Evolutionary conservation across 2,888 invertebrate species (phyloP).

Genomic region (Caenorhabditis sp.): DNA sequence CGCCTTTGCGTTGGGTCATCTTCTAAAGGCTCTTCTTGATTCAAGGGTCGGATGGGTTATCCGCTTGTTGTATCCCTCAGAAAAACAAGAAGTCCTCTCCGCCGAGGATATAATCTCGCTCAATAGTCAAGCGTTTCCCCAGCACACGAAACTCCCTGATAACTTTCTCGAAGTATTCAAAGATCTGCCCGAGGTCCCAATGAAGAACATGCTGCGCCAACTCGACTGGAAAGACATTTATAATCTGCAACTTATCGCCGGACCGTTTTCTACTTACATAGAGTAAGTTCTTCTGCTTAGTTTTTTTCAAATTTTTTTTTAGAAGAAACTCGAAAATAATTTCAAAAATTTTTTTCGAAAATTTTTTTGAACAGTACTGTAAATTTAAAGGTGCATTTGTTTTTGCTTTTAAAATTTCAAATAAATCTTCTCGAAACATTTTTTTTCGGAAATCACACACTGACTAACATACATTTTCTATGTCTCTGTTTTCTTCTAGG

Average conservation of each 20-base stretch:
- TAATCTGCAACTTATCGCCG: slow-evolving; percentile 2
- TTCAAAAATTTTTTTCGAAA: too few relatives aligned
- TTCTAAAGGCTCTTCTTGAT: slow-evolving; percentile 1
- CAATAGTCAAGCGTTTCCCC: slow-evolving; percentile 4
- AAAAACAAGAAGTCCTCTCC: not conserved
- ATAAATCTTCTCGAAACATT: too few relatives aligned
- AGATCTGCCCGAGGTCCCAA: not conserved
- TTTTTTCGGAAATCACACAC: too few relatives aligned
- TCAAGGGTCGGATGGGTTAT: not conserved
- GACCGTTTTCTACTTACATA: not conserved
- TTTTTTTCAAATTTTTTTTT: too few relatives aligned
- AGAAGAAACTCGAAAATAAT: too few relatives aligned
- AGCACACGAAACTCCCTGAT: not conserved
- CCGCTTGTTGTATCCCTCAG: not conserved
- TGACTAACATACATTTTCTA: too few relatives aligned
- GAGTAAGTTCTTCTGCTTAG: too few relatives aligned
- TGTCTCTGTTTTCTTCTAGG: too few relatives aligned
- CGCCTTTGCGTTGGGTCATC: not conserved
- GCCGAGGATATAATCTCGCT: slow-evolving; percentile 13
- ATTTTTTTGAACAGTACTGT: too few relatives aligned
- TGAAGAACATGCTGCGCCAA: slow-evolving; percentile 6
- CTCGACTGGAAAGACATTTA: slow-evolving; percentile 17
- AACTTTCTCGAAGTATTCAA: slow-evolving; percentile 16
- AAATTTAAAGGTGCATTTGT: too few relatives aligned
- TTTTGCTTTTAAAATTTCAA: too few relatives aligned